Base-by-base conservation (phyloP, 2,888 invertebrate genomes). In the Diabrotica balteata region DNA sequence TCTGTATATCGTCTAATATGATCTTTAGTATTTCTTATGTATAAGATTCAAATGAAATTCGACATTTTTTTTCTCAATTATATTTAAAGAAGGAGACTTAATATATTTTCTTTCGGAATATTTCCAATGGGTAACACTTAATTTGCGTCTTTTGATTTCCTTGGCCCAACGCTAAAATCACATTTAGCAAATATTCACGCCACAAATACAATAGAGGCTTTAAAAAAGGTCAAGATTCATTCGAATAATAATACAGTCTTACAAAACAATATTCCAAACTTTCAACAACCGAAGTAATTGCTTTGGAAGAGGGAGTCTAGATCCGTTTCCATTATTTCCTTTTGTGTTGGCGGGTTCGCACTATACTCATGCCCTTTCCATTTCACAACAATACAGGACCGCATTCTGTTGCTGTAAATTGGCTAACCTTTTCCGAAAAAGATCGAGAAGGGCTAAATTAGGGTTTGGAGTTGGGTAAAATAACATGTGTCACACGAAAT, bases 251-350 rank as follows among this genome's bases (percentile, higher is more conserved):
- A 63, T 63, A 58, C 55, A 63, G 43, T 58, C 50, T 63, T 55
- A 49, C 63, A 50, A 63, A 44, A 63, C 50, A 57, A 57, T 63
- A 63, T 63, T 59, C 54, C 47, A 22, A 46, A 63, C 44, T 44
- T 63, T 57, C 57, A 44, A 50, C 10, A 49, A n/a, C 60, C 22
- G 11, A 60, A 63, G 51, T 55, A 63, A 63, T 63, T 63, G 57
- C 63, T 58, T 63, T 63, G 63, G 43, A 63, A 63, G 57, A 57
- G 57, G 57, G 57, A 63, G 63, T 57, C 63, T 57, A 43, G 63
- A 51, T 57, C 63, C 63, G 57, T 49, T 63, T 63, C 57, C 57
- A 63, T 57, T 63, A 57, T 63, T 51, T 57, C 55, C 57, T 50
- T 63, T 63, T 50, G 57, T 63, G 44, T 44, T 50, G 55, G 7